Conservation (phyloP, 2,113 vertebrate species). For the Mastomys coucha region DNA sequence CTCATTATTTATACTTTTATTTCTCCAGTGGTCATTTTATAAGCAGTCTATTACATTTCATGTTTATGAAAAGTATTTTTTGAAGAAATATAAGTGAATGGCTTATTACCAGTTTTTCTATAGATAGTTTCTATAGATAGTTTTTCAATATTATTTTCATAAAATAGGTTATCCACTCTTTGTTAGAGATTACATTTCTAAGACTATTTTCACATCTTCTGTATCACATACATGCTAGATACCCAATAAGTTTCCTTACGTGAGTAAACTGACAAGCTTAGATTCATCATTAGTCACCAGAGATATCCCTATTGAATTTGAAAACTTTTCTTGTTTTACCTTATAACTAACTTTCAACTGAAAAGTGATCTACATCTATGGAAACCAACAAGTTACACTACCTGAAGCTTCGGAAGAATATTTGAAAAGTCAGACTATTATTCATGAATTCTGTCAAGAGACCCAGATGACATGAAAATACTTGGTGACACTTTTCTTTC, state of each 20-base stretch:
- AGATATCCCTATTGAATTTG: not conserved
- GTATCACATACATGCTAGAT: not conserved
- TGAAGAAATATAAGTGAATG: constrained; percentile 6
- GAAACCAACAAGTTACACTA: not conserved
- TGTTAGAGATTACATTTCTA: not conserved
- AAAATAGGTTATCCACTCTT: not conserved
- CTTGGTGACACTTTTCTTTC: not conserved
- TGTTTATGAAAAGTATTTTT: constrained; percentile 11
- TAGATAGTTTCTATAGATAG: not conserved
- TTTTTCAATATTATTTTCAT: constrained; percentile 13
- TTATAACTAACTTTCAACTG: not conserved
- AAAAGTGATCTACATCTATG: not conserved
- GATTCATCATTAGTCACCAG: not conserved
- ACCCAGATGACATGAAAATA: not conserved
- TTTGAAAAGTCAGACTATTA: not conserved
- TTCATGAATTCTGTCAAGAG: not conserved
- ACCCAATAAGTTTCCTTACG: not conserved
- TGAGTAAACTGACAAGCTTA: not conserved
- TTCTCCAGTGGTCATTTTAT: not conserved
- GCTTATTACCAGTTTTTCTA: too few relatives aligned
- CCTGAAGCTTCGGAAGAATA: not conserved
- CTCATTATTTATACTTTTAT: not conserved
- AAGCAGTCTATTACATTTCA: not conserved
- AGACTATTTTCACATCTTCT: not conserved
- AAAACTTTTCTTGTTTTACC: not conserved